A percentile compares a stretch with the other conserved stretches of the same genome.
Evolutionary conservation across 2,888 invertebrate genomes (phyloP).

Genomic region (Hypomecis punctinalis): DNA sequence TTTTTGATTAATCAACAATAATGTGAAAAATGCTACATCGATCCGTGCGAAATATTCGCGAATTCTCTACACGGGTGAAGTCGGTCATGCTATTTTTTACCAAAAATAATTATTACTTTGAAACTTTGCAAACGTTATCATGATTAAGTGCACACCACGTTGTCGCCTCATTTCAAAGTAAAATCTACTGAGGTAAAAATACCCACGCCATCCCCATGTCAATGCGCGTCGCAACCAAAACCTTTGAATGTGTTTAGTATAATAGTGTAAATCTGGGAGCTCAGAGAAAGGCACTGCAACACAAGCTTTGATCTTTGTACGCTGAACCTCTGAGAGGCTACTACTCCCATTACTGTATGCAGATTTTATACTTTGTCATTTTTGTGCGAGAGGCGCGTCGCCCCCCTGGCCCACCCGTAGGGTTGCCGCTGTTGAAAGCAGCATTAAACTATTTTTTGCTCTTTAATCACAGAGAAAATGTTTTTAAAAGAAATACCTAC

Average conservation of each 20-base stretch:
- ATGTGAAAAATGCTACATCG: too few species aligned
- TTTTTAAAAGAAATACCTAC: too few species aligned
- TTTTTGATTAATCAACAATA: too few species aligned
- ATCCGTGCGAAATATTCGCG: too few species aligned
- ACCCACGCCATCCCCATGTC: constrained; percentile 11
- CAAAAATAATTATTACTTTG: too few species aligned
- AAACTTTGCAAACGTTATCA: background rate
- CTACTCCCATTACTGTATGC: constrained; percentile 78
- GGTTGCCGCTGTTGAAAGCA: too few species aligned
- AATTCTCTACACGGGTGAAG: too few species aligned
- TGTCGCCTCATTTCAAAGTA: constrained; percentile 10
- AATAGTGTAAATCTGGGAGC: constrained; percentile 50
- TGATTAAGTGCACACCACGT: background rate
- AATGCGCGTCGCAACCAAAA: constrained; percentile 10
- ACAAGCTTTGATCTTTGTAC: constrained; percentile 69
- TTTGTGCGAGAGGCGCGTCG: constrained; percentile 69
- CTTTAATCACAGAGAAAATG: too few species aligned
- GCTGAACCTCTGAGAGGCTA: constrained; percentile 75
- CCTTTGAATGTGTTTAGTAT: constrained; percentile 40
- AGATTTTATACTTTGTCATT: constrained; percentile 84
- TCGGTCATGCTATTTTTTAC: too few species aligned
- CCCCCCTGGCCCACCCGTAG: constrained; percentile 28
- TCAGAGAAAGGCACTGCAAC: constrained; percentile 59
- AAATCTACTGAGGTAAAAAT: constrained; percentile 8
- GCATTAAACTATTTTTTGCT: too few species aligned